Conservation (phyloP, 1,140 invertebrate species). For the Saccostrea echinata region DNA sequence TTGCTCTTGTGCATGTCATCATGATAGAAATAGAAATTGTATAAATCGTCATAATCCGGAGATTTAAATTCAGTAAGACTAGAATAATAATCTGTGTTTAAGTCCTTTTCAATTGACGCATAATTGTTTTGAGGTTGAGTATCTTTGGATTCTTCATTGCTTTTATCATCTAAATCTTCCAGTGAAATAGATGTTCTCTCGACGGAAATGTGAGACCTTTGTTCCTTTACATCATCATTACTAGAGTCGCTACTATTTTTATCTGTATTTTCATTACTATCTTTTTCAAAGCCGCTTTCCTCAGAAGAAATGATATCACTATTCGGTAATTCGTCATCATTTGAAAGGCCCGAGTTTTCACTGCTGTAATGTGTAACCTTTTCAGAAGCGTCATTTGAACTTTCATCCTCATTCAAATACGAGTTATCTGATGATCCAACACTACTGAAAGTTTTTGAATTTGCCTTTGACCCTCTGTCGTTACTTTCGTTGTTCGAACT, state of each 20-base stretch:
- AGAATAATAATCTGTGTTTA: not conserved
- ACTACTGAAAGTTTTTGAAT: too few species aligned
- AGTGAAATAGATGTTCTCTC: not conserved
- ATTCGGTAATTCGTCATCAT: not conserved
- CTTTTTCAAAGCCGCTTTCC: not conserved
- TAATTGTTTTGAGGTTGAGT: not conserved
- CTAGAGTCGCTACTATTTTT: too few species aligned
- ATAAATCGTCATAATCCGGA: not conserved
- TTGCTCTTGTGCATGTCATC: not conserved
- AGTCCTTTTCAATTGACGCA: not conserved
- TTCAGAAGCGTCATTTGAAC: not conserved
- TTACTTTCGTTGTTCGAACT: not conserved
- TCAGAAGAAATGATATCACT: not conserved
- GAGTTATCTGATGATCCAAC: too few species aligned
- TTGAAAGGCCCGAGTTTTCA: not conserved
- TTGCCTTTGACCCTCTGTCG: too few species aligned
- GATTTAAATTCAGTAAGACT: not conserved
- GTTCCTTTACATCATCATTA: too few species aligned
- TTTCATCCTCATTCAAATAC: not conserved
- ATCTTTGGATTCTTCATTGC: not conserved
- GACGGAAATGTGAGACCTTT: too few species aligned
- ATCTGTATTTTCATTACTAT: not conserved
- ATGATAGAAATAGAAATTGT: not conserved
- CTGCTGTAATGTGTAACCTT: not conserved
- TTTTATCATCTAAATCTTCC: not conserved